Evolutionary conservation across 2,888 invertebrate species (phyloP).

Genomic region (Scrobipalpa costella): DNA sequence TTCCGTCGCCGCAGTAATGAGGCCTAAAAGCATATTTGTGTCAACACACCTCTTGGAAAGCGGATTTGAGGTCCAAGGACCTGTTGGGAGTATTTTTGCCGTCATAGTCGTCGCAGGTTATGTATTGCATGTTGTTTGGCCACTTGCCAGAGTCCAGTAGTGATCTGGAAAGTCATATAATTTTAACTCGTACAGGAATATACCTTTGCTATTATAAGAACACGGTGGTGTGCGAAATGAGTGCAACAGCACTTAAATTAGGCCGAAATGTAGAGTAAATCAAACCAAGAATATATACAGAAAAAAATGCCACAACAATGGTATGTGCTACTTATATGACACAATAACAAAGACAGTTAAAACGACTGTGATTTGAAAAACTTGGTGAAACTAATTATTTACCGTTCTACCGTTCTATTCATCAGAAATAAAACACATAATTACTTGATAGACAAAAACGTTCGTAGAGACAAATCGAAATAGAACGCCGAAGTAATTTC

Average conservation of each 20-base stretch:
- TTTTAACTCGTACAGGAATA: conserved; percentile 62
- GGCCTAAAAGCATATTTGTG: conserved; percentile 34
- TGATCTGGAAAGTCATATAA: conserved; percentile 81
- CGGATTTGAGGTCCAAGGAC: conserved; percentile 85
- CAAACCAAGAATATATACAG: background rate
- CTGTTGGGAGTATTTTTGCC: conserved; percentile 88
- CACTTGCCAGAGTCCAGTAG: conserved; percentile 86
- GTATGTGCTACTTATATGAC: background rate
- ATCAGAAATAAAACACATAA: background rate
- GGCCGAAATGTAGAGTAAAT: background rate
- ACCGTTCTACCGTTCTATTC: background rate
- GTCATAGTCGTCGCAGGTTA: conserved; percentile 89
- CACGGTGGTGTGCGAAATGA: conserved; percentile 56
- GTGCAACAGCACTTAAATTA: conserved; percentile 53
- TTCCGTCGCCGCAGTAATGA: background rate
- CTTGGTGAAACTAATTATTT: background rate
- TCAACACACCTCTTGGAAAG: conserved; percentile 83
- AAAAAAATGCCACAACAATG: no score
- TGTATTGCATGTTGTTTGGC: conserved; percentile 87
- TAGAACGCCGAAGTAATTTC: conserved; percentile 92
- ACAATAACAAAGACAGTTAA: background rate
- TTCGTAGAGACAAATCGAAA: conserved; percentile 89
- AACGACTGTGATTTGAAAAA: background rate
- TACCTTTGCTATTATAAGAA: conserved; percentile 63
- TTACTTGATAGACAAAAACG: conserved; percentile 88